phyloP scores from a whole-genome alignment of 30 jellyfish, hydroid and myxozoan genomes.

The Turritopsis dohrnii region DNA sequence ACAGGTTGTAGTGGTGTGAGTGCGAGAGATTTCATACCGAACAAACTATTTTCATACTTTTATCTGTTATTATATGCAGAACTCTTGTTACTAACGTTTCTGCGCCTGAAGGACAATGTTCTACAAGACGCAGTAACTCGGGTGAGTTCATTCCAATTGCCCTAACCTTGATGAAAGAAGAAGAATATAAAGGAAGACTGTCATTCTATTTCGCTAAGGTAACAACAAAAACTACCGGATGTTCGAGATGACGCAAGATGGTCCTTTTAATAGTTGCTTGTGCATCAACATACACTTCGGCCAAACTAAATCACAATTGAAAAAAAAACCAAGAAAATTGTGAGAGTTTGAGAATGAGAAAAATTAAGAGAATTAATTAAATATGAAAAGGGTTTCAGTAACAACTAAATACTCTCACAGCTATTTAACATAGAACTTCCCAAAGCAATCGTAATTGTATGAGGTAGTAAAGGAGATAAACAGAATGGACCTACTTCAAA shows the following conservation, averaged over 20 bases:
- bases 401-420: no score
- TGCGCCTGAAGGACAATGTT: constrained; percentile 96
- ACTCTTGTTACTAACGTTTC: constrained; percentile 91
- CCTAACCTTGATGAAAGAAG: constrained; percentile 57
- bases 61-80: constrained; percentile 88
- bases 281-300: constrained; percentile 92
- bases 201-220: no score
- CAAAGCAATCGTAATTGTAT: no score
- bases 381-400: no score
- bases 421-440: no score
- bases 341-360: no score
- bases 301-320: constrained; percentile 47
- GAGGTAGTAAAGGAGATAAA: no score
- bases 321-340: no score
- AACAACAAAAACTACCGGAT: no score
- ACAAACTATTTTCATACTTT: constrained; percentile 33
- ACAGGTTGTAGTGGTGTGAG: no score
- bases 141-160: constrained; percentile 98
- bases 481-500: constrained; percentile 62
- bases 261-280: constrained; percentile 82
- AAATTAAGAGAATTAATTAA: no score
- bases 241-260: constrained; percentile 86
- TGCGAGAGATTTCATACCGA: not conserved
- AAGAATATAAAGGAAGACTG: not conserved
- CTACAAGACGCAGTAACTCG: constrained; percentile 79